Conservation (phyloP, 1,140 invertebrate species). For the Cotesia chilonis region DNA sequence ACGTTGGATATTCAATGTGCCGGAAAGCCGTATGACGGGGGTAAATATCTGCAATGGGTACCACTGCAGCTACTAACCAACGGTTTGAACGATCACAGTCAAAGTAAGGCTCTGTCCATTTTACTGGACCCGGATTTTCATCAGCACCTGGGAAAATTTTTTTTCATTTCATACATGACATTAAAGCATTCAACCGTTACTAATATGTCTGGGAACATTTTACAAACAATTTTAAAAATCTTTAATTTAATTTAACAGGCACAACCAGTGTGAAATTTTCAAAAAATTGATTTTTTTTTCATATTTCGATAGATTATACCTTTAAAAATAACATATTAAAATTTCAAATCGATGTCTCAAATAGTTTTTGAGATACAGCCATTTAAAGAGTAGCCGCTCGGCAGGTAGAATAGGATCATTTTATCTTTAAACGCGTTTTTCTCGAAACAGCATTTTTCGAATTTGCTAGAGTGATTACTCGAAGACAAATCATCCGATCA, state of each 20-base stretch:
- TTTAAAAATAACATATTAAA: no score
- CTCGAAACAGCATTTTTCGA: no score
- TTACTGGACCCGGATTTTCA: slow-evolving; percentile 88
- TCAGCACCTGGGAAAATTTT: slow-evolving; percentile 72
- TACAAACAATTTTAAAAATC: not conserved
- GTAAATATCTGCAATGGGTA: slow-evolving; percentile 95
- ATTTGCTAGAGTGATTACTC: no score
- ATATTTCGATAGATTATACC: no score
- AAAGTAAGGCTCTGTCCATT: slow-evolving; percentile 95
- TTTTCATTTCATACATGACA: slow-evolving; percentile 35
- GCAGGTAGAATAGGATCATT: no score
- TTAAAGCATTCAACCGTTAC: not conserved
- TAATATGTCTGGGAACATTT: not conserved
- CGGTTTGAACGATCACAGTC: slow-evolving; percentile 95
- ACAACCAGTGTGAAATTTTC: no score
- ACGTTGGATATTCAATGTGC: slow-evolving; percentile 96
- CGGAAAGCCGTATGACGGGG: slow-evolving; percentile 93
- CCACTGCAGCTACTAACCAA: slow-evolving; percentile 93
- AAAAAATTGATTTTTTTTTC: no score
- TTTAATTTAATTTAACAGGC: not conserved
- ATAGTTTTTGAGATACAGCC: no score
- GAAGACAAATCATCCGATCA: no score
- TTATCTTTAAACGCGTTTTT: no score
- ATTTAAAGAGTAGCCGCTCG: no score
- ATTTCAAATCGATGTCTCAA: no score